Evolutionary conservation across 1,140 invertebrate species (phyloP).

Genomic region (Drosophila cardini): DNA sequence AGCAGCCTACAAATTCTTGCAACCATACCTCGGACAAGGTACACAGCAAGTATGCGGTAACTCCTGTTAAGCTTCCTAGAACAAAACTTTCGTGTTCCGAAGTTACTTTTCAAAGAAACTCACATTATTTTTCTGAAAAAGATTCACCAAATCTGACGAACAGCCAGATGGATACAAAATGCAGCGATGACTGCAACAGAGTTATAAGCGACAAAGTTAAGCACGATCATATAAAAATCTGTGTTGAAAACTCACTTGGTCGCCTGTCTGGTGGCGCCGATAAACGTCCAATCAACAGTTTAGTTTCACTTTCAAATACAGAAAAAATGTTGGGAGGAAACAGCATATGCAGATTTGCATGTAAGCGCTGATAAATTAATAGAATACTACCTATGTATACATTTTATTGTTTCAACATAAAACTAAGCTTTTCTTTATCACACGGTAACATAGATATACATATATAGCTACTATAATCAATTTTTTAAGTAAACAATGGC

Average conservation of each 20-base stretch:
- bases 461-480: too few species aligned
- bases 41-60: constrained; percentile 63
- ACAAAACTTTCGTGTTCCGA: constrained; percentile 61
- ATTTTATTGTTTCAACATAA: too few species aligned
- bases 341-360: constrained; percentile 21
- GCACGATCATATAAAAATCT: background rate
- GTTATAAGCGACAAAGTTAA: constrained; percentile 9
- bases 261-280: constrained; percentile 66
- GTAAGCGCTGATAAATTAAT: constrained; percentile 44
- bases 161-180: constrained; percentile 9
- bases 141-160: background rate
- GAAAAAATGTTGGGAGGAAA: constrained; percentile 65
- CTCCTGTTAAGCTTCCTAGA: constrained; percentile 66
- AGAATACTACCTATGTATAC: background rate
- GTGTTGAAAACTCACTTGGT: background rate
- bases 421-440: too few species aligned
- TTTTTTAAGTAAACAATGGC: too few species aligned
- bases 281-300: constrained; percentile 11
- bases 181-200: constrained; percentile 20
- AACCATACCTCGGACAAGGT: constrained; percentile 51
- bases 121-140: background rate
- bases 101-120: constrained; percentile 43
- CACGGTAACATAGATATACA: too few species aligned
- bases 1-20: constrained; percentile 4
- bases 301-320: constrained; percentile 57